phyloP scores from a whole-genome alignment of 2,888 invertebrate species.

The Leptogaster cylindrica region DNA sequence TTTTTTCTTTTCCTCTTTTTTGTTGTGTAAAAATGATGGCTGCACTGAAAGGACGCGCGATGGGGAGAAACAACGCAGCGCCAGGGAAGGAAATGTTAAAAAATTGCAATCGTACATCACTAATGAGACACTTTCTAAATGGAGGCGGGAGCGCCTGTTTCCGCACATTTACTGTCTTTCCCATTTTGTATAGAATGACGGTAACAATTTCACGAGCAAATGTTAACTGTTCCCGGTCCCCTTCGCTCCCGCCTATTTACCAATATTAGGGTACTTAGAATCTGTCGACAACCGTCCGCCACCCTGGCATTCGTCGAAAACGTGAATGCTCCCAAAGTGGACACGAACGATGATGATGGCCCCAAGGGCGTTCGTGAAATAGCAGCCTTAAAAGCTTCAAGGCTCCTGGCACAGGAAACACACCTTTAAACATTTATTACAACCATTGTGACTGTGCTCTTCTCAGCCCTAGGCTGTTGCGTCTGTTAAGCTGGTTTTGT shows the following conservation, averaged over 20 bases:
- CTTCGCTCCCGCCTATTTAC: no score
- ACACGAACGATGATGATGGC: background rate
- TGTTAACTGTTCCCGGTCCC: conserved; percentile 32
- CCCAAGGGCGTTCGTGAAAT: background rate
- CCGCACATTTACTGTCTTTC: conserved; percentile 21
- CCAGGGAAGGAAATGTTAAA: conserved; percentile 6
- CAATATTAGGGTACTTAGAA: background rate
- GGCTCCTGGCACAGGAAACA: background rate
- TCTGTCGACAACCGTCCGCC: background rate
- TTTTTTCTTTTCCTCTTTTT: background rate
- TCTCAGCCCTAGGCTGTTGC: no score
- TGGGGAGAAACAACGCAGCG: conserved; percentile 1
- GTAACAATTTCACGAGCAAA: background rate
- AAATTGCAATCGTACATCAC: conserved; percentile 39
- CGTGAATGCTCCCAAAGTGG: conserved; percentile 27
- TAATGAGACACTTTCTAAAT: conserved; percentile 36
- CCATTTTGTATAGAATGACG: background rate
- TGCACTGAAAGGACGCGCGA: background rate
- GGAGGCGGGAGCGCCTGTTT: background rate
- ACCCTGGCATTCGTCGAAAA: conserved; percentile 9
- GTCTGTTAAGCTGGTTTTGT: no score
- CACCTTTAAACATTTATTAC: conserved; percentile 34
- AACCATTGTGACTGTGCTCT: no score
- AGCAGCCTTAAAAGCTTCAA: background rate
- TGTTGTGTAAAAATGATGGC: no score